Conservation (phyloP, 2,888 invertebrate species). For the Acleris literana region DNA sequence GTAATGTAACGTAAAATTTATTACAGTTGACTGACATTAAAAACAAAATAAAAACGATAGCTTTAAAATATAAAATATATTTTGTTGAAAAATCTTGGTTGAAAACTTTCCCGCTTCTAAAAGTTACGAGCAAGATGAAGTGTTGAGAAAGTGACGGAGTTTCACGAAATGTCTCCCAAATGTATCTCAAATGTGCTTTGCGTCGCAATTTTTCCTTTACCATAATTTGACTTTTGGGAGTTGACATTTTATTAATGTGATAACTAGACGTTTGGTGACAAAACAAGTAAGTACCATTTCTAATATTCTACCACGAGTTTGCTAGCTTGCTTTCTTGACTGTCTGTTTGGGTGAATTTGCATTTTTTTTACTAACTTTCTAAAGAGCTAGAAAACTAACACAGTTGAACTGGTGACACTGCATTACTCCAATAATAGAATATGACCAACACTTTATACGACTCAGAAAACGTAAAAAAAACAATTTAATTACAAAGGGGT, state of each 20-base stretch:
- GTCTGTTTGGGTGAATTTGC: too few species aligned
- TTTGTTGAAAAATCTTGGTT: constrained; percentile 19
- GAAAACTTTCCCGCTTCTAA: constrained; percentile 5
- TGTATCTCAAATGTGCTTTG: constrained; percentile 27
- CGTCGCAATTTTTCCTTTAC: constrained; percentile 1
- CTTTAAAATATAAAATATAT: constrained; percentile 20
- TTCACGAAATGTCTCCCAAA: constrained; percentile 29
- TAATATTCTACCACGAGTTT: too few species aligned
- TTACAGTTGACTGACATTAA: neutral
- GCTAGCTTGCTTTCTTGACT: too few species aligned
- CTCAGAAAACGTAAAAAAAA: too few species aligned
- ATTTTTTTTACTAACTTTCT: too few species aligned
- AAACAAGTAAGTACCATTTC: too few species aligned
- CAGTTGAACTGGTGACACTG: too few species aligned
- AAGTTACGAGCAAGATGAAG: constrained; percentile 21
- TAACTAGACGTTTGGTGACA: neutral
- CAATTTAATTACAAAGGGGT: too few species aligned
- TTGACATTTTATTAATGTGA: constrained; percentile 1
- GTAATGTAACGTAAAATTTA: too few species aligned
- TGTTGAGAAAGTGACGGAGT: constrained; percentile 31
- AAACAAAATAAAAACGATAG: neutral
- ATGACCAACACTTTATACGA: too few species aligned
- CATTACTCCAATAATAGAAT: too few species aligned
- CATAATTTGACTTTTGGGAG: constrained; percentile 16
- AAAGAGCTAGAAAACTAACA: too few species aligned